Base-by-base conservation (phyloP, 2,113 vertebrate genomes). In the Neopipo cinnamomea region DNA sequence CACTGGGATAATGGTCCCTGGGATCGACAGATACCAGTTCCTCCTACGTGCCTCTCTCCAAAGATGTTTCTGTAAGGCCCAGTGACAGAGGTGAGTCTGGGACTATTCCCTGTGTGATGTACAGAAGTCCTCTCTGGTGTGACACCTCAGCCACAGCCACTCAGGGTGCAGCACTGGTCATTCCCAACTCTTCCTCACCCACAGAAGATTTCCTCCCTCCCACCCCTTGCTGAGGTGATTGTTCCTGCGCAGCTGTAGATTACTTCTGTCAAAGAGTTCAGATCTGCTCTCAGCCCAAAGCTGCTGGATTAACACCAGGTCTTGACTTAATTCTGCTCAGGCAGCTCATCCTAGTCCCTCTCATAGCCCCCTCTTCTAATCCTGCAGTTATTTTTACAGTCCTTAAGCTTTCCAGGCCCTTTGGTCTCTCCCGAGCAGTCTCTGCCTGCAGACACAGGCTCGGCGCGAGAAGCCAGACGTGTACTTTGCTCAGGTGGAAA, bases 391-490 rank as follows among this genome's bases (percentile, higher is more conserved):
- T 72, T 92, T 85, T 73, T 70, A 33, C 3, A 72, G 63, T 5
- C 46, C 50, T 50, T 77, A 62, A 77, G 58, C 56, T 53, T 55
- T 58, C 46, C 67, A 62, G 55, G 31, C 24, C 31, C 53, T 59
- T 20, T 33, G 0, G 2, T 19, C 53, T 62, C 28, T 49, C 85
- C 78, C 0, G 25, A 89, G 35, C 50, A 53, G 31, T 9, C 77
- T 30, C 66, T 12, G 67, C 11, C 83, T 80, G 82, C 67, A 61
- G 86, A 66, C 62, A 12, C 35, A 5, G 39, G 23, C 67, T 41
- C 1, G 3, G 27, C 0, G 1, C 8, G 8, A 39, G 50, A n/a
- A 55, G 35, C 50, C 52, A 89, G 66, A 65, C 78, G 0, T 1
- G 27, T 19, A 24, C 47, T 76, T 84, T 59, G 39, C 50, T 91